A percentile compares a stretch with the other conserved stretches of the same genome.
Conservation (phyloP, 2,888 invertebrate genomes). For the Mythimna impura region DNA sequence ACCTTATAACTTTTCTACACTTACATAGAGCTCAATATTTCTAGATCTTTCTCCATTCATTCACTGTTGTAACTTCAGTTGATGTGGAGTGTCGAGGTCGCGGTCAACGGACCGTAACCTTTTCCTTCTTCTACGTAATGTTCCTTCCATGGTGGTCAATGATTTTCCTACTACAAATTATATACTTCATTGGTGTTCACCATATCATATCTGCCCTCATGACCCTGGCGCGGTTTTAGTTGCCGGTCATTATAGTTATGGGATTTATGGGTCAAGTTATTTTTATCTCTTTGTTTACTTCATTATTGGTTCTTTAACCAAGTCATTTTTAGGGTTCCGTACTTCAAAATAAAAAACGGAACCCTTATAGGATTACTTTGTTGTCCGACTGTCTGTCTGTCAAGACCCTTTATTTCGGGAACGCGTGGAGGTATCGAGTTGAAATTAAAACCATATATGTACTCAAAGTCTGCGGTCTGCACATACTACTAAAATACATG, state of each 20-base stretch:
- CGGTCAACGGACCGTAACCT: conserved; percentile 32
- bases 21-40: not conserved
- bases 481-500: too few species aligned
- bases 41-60: conserved; percentile 21
- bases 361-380: too few species aligned
- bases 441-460: too few species aligned
- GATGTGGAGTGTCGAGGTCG: conserved; percentile 41
- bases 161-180: conserved; percentile 14
- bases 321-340: too few species aligned
- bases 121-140: conserved; percentile 23
- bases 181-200: not conserved
- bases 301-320: not conserved
- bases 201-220: not conserved
- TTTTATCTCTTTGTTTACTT: not conserved
- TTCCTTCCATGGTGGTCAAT: conserved; percentile 30
- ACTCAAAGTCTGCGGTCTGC: too few species aligned
- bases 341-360: too few species aligned
- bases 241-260: not conserved
- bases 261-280: not conserved
- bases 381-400: too few species aligned
- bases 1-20: not conserved
- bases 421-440: too few species aligned
- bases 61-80: conserved; percentile 14
- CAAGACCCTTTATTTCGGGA: too few species aligned
- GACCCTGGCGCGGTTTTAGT: not conserved